Conservation (phyloP, 2,797 vertebrate genomes). For the Linurgus olivaceus region DNA sequence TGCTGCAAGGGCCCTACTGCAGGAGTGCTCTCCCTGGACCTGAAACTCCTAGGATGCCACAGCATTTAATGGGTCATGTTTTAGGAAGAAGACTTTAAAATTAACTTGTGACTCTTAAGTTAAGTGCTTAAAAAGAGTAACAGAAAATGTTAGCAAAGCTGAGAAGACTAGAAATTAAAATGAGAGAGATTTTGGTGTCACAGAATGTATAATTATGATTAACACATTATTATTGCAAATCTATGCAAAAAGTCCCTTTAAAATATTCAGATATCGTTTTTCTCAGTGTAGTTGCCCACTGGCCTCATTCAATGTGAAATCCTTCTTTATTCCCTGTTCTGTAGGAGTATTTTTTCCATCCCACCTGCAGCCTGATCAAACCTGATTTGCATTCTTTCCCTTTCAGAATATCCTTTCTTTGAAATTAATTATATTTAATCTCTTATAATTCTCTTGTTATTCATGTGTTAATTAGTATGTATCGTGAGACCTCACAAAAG, state of each 20-base stretch:
- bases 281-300: background rate
- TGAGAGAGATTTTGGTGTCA: background rate
- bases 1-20: background rate
- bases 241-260: background rate
- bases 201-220: background rate
- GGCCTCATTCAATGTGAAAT: background rate
- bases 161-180: background rate
- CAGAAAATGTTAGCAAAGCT: background rate
- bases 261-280: background rate
- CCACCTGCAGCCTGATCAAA: background rate
- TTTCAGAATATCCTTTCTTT: slow-evolving; percentile 20
- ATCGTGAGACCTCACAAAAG: slow-evolving; percentile 13
- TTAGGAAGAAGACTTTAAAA: background rate
- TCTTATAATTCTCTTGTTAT: slow-evolving; percentile 21
- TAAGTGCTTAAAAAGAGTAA: background rate
- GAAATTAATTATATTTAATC: slow-evolving; percentile 39
- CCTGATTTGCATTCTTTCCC: background rate
- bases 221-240: background rate
- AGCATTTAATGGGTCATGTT: background rate
- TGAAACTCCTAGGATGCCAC: background rate
- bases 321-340: background rate
- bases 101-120: background rate
- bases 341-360: background rate
- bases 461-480: slow-evolving; percentile 26
- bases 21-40: background rate